Evolutionary conservation across 2,113 vertebrate genomes (phyloP), one percentile per base, ranked within the genome.

Genomic region (Procapra przewalskii): DNA sequence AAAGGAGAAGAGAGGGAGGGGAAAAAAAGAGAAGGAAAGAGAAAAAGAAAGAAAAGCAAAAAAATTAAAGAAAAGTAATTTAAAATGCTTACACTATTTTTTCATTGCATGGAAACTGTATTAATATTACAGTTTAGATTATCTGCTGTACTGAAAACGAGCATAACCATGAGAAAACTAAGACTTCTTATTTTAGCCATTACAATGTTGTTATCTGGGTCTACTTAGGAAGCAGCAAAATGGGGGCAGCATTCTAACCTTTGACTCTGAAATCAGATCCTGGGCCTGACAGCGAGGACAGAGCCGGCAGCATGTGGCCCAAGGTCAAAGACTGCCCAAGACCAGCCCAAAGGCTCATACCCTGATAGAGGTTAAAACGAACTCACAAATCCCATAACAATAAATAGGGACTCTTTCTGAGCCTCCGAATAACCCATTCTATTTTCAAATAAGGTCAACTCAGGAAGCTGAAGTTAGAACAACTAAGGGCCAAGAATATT

Each of bases 301-400:
- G 57, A 23, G 57, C 85, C 57, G 82, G 40, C 31, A 50, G 80
- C 80, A 29, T 21, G 57, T 54, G 52, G 54, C 31, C 96, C 96
- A 95, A 94, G 92, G 96, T 92, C 95, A 96, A 36, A 94, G 48
- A 33, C 3, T 77, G 31, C 87, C 80, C 36, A 33, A 62, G 57
- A 87, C 29, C 13, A 93, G 86, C 54, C 31, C 85, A 99, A 99
- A 97, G 99, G 99, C 91, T 99, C 99, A 81, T 99, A 99, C 94
- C 99, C 99, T 27, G 98, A 98, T 88, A 99, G 98, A 99, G 99
- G 99, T 99, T 98, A 99, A 97, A 93, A 48, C 7, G 12, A 79
- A 92, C 50, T 81, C 54, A 59, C 40, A 92, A 83, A 97, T 83
- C 88, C 81, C 57, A 13, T 17, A n/a, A 67, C 43, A 71, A 52